Conservation (phyloP, 1,140 invertebrate genomes). For the Sycophaga agraensis region DNA sequence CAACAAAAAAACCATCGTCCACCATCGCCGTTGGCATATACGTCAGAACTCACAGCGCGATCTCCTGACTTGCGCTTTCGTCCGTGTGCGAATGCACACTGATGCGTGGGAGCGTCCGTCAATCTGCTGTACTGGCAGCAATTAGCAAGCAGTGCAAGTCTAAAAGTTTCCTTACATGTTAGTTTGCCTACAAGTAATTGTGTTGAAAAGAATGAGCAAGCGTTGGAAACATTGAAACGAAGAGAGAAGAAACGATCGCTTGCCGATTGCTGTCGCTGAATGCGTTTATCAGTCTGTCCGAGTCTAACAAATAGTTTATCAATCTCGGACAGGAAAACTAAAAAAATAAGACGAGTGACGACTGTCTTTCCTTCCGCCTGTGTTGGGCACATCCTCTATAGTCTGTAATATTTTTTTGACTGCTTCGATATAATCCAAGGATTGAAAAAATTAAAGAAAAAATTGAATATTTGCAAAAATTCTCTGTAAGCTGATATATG, state of each 20-base stretch:
- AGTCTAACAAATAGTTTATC: conserved; percentile 10
- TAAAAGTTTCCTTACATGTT: too few relatives aligned
- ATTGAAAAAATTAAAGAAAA: too few relatives aligned
- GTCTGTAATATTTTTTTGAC: not conserved
- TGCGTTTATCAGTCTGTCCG: not conserved
- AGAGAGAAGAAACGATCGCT: conserved; percentile 10
- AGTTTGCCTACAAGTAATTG: too few relatives aligned
- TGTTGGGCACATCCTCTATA: not conserved
- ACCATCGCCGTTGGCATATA: too few relatives aligned
- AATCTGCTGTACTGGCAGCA: too few relatives aligned
- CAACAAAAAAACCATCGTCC: too few relatives aligned
- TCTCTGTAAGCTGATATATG: not conserved
- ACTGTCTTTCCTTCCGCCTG: not conserved
- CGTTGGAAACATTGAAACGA: not conserved
- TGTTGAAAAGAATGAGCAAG: not conserved
- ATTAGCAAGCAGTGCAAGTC: too few relatives aligned
- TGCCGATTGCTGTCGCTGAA: not conserved
- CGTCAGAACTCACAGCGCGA: too few relatives aligned
- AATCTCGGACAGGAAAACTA: not conserved
- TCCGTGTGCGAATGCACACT: too few relatives aligned
- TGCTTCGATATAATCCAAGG: not conserved
- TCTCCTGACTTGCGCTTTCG: not conserved
- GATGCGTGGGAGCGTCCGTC: too few relatives aligned
- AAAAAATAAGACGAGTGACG: not conserved
- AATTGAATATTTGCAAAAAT: too few relatives aligned